Percentiles rank a stretch among this genome's conserved stretches.
Conservation (phyloP, 1,140 invertebrate species). For the Pseudoatta argentina region DNA sequence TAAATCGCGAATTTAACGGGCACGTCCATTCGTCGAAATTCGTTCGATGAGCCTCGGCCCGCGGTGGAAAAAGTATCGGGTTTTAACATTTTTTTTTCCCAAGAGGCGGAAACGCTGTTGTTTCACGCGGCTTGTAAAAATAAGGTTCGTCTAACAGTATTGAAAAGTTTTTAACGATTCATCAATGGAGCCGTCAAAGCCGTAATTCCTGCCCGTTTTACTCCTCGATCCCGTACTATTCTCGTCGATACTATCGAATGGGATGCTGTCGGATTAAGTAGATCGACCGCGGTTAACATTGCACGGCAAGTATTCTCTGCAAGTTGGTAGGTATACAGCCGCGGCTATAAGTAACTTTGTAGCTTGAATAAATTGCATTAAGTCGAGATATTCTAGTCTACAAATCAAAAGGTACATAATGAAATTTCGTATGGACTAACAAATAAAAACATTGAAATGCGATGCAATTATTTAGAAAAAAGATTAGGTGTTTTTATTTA, state of each 20-base stretch:
- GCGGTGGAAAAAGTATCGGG: conserved; percentile 33
- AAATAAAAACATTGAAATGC: background rate
- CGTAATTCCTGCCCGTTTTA: conserved; percentile 39
- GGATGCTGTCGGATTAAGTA: conserved; percentile 41
- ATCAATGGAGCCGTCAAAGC: conserved; percentile 36
- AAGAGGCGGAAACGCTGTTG: conserved; percentile 7
- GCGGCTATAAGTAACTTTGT: conserved; percentile 9
- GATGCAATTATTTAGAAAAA: background rate
- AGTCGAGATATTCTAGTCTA: background rate
- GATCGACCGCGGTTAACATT: conserved; percentile 39
- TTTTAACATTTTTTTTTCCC: conserved; percentile 13
- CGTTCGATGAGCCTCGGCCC: conserved; percentile 25
- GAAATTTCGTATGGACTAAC: background rate
- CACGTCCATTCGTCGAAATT: conserved; percentile 49
- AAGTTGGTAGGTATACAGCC: conserved; percentile 13
- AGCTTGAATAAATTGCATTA: background rate
- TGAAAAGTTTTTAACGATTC: conserved; percentile 58
- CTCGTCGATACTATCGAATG: conserved; percentile 24
- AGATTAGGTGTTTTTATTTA: background rate
- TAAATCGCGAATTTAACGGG: conserved; percentile 61
- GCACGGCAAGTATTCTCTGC: conserved; percentile 30
- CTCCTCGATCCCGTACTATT: conserved; percentile 5
- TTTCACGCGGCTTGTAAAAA: conserved; percentile 46
- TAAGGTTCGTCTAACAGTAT: conserved; percentile 32
- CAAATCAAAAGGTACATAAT: background rate